phyloP scores from a whole-genome alignment of 2,113 vertebrate species.

The Coptodon rendalli region DNA sequence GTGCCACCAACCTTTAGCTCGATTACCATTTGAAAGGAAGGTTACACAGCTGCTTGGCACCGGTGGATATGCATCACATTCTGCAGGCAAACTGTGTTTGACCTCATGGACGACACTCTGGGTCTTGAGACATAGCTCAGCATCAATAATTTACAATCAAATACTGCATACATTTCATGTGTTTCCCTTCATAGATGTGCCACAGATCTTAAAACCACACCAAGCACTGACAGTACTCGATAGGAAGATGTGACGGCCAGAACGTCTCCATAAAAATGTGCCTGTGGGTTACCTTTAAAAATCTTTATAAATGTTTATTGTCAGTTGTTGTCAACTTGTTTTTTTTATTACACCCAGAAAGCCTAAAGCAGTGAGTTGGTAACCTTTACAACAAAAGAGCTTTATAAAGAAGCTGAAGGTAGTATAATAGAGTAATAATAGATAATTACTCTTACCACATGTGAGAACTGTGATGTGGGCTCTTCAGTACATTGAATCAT shows the following conservation, averaged over 20 bases:
- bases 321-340: neutral
- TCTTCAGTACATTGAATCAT: neutral
- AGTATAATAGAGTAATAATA: neutral
- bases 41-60: conserved; percentile 22
- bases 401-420: neutral
- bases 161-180: neutral
- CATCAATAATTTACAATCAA: neutral
- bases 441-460: neutral
- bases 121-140: neutral
- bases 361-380: neutral
- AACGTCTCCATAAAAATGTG: neutral
- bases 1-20: neutral
- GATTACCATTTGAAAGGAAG: conserved; percentile 41
- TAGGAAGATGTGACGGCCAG: neutral
- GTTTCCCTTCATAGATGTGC: neutral
- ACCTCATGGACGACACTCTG: neutral
- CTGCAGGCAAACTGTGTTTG: neutral
- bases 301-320: neutral
- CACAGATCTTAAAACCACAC: neutral
- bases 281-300: neutral
- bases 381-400: neutral
- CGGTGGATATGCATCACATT: neutral
- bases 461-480: neutral
- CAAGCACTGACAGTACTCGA: neutral
- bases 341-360: neutral